phyloP scores from a whole-genome alignment of 2,113 vertebrate species.

The Pelvicachromis taeniatus region DNA sequence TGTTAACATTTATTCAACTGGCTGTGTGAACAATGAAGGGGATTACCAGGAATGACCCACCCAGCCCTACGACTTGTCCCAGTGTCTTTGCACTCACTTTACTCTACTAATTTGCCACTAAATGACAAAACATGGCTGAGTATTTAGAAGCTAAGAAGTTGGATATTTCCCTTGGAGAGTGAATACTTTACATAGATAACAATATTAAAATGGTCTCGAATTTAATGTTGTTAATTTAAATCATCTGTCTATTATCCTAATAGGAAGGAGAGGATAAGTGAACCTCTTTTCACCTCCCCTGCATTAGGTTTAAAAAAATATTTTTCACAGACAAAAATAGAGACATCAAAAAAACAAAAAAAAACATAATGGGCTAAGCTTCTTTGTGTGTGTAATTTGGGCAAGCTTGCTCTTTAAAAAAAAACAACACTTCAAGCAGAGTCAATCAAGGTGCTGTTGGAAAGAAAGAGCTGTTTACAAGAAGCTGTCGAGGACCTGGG shows the following conservation, averaged over 20 bases:
- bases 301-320: neutral
- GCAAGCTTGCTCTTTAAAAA: neutral
- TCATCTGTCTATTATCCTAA: neutral
- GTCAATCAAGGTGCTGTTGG: neutral
- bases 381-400: neutral
- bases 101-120: neutral
- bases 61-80: neutral
- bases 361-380: neutral
- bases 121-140: neutral
- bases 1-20: neutral
- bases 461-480: conserved; percentile 21
- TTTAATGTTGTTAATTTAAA: neutral
- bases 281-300: neutral
- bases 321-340: neutral
- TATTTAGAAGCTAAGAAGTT: neutral
- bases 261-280: neutral
- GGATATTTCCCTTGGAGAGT: neutral
- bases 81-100: neutral
- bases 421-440: neutral
- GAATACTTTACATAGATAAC: neutral
- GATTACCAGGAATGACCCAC: neutral
- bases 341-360: neutral
- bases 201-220: neutral
- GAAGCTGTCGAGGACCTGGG: conserved; percentile 11
- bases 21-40: neutral